Percentiles rank a stretch among this genome's conserved stretches.
Evolutionary conservation across 2,797 vertebrate genomes (phyloP).

Genomic region (Peromyscus nudipes): DNA sequence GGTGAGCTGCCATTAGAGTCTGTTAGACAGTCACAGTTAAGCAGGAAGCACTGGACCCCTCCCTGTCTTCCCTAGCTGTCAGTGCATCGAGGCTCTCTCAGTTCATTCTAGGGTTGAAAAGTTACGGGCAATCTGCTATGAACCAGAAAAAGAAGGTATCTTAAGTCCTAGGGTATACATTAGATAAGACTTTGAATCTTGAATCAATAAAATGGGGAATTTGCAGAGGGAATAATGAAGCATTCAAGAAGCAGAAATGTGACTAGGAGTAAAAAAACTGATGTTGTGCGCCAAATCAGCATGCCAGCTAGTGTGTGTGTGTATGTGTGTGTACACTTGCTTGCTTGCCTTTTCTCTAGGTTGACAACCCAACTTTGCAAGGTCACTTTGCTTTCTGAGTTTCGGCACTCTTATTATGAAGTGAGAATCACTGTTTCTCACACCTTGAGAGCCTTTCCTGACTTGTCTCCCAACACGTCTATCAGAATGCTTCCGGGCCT

Average conservation of each 20-base stretch:
- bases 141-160: neutral
- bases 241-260: neutral
- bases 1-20: neutral
- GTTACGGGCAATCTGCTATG: neutral
- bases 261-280: neutral
- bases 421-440: neutral
- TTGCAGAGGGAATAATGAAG: neutral
- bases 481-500: neutral
- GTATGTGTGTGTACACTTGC: rapidly evolving
- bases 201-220: neutral
- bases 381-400: neutral
- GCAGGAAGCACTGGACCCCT: neutral
- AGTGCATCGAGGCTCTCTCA: neutral
- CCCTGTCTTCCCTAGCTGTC: no score
- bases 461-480: neutral
- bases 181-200: neutral
- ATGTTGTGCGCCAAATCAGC: neutral
- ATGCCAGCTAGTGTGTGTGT: no score
- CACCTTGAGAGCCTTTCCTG: neutral
- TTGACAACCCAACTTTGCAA: neutral
- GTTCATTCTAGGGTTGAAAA: neutral
- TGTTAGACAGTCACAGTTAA: neutral
- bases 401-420: neutral
- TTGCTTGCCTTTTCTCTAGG: neutral
- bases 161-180: no score